These are phyloP conservation scores for Tigriopus japonicus DNA, from an alignment of 1,140 invertebrate species.

Conservation along the genomic window DNA sequence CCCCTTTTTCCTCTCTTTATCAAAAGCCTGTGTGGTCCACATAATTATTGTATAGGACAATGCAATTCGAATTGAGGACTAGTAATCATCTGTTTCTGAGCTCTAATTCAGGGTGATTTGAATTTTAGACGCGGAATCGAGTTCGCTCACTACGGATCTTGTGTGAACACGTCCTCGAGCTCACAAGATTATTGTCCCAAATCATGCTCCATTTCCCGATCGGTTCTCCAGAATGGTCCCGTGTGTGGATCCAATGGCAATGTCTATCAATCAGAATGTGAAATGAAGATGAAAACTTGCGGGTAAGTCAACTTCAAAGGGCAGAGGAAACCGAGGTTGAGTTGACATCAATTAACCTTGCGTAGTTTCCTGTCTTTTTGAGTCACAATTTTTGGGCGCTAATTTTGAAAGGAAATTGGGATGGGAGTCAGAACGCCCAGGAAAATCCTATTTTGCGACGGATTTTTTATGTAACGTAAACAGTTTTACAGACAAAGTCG, in stretches of 20 bases:
- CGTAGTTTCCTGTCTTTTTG: conserved; percentile 3
- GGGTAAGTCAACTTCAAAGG: no score
- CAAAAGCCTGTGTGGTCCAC: no score
- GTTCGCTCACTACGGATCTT: conserved; percentile 58
- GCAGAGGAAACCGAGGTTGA: conserved; percentile 18
- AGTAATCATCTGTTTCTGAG: no score
- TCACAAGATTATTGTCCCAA: conserved; percentile 69
- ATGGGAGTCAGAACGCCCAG: no score
- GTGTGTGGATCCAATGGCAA: conserved; percentile 68
- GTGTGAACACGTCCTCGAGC: conserved; percentile 59
- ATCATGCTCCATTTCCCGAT: conserved; percentile 47
- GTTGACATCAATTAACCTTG: not conserved
- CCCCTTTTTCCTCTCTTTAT: no score
- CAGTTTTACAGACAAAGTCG: no score
- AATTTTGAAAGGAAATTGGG: no score
- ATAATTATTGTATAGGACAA: no score
- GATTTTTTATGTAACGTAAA: no score
- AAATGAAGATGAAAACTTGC: conserved; percentile 74
- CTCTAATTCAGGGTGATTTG: not conserved
- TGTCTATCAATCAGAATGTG: conserved; percentile 79
- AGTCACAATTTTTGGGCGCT: conserved; percentile 5
- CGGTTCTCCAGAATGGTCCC: conserved; percentile 50
- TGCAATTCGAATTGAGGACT: no score
- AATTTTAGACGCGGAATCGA: conserved; percentile 36
- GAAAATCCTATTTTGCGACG: no score